These are phyloP conservation scores for Schizotus pectinicornis DNA, from an alignment of 2,888 invertebrate genomes.

Conservation along the genomic window DNA sequence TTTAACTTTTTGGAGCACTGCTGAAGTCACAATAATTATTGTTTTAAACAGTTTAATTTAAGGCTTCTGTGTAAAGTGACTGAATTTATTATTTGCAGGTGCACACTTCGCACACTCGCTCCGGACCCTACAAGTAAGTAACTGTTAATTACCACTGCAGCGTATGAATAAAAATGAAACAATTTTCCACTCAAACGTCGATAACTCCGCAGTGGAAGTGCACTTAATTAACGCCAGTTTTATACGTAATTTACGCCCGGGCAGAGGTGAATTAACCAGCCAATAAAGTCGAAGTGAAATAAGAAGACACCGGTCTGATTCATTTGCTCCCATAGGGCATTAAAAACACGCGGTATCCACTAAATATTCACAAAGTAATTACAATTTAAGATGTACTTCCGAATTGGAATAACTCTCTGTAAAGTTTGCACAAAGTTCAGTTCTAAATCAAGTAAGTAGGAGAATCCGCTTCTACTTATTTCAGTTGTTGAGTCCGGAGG, in stretches of 20 bases:
- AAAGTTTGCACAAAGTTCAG: constrained; percentile 49
- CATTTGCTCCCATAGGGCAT: constrained; percentile 51
- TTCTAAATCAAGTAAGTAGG: constrained; percentile 48
- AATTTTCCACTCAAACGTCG: constrained; percentile 2
- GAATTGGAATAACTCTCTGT: constrained; percentile 44
- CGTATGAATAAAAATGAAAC: neutral
- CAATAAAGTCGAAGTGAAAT: constrained; percentile 49
- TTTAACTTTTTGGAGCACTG: no score
- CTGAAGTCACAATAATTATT: no score
- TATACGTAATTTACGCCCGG: constrained; percentile 14
- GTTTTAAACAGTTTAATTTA: no score
- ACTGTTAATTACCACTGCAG: no score
- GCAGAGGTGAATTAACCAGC: constrained; percentile 13
- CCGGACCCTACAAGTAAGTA: no score
- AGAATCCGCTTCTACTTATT: constrained; percentile 40
- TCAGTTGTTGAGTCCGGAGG: constrained; percentile 40
- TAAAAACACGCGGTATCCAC: constrained; percentile 55
- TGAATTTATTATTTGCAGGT: no score
- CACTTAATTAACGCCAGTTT: constrained; percentile 16
- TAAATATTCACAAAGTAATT: constrained; percentile 57
- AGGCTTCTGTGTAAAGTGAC: no score
- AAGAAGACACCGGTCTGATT: constrained; percentile 53
- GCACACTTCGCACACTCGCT: no score
- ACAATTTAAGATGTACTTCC: constrained; percentile 52
- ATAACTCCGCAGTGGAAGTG: neutral